A percentile compares a stretch with the other conserved stretches of the same genome.
Conservation (phyloP, 2,113 vertebrate genomes). For the Hydropotes inermis region DNA sequence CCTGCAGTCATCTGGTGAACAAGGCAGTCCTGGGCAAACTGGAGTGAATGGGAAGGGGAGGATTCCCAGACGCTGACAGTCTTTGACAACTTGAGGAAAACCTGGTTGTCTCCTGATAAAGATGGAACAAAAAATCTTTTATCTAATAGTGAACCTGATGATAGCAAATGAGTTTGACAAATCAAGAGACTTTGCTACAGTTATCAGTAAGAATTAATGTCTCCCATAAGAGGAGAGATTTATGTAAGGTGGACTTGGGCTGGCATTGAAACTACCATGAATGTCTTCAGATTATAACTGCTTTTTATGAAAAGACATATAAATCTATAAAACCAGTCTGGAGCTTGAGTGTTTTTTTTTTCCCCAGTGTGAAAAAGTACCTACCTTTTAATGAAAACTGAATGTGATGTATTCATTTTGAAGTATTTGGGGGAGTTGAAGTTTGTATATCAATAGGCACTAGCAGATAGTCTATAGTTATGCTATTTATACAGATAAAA, state of each 20-base stretch:
- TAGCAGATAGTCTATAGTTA: background rate
- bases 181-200: background rate
- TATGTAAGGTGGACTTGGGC: background rate
- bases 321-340: constrained; percentile 34
- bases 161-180: background rate
- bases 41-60: background rate
- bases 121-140: background rate
- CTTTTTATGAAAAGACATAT: constrained; percentile 38
- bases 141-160: background rate
- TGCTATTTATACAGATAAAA: background rate
- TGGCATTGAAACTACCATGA: background rate
- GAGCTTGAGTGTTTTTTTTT: background rate
- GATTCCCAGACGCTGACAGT: background rate
- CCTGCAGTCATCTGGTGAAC: background rate
- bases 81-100: background rate
- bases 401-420: background rate
- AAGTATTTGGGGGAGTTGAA: background rate
- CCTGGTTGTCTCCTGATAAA: background rate
- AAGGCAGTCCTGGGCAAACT: background rate
- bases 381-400: background rate
- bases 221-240: background rate
- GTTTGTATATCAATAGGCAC: background rate
- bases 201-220: background rate
- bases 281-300: background rate
- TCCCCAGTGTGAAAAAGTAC: background rate